These are phyloP conservation scores for Scolopax mira DNA, from an alignment of 2,113 vertebrate genomes.

Conservation along the genomic window DNA sequence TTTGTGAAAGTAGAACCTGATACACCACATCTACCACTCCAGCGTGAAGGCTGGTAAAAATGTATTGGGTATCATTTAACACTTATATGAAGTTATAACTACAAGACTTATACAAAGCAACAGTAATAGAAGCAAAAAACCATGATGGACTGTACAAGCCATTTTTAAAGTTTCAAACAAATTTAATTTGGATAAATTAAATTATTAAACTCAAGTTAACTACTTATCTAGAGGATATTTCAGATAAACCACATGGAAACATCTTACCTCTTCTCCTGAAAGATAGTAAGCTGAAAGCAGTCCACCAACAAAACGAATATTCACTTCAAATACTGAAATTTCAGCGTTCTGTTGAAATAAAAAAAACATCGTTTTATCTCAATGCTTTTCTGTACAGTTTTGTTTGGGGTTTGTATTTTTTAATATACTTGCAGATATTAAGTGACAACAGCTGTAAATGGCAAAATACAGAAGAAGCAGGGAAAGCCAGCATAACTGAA, in stretches of 20 bases:
- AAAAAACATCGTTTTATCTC: not conserved
- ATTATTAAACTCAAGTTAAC: not conserved
- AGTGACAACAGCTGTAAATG: not conserved
- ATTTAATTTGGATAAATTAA: not conserved
- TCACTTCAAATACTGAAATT: conserved; percentile 97
- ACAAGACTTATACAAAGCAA: not conserved
- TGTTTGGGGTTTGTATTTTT: not conserved
- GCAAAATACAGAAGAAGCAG: not conserved
- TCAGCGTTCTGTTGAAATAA: conserved; percentile 87
- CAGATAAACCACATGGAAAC: not conserved
- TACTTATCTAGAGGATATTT: not conserved
- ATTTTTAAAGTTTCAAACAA: not conserved
- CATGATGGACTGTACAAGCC: not conserved
- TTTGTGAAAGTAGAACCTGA: not conserved
- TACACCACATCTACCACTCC: not conserved
- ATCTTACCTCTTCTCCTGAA: conserved; percentile 95
- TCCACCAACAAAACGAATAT: conserved; percentile 97
- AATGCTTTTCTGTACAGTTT: not conserved
- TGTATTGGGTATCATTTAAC: not conserved
- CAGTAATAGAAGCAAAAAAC: not conserved
- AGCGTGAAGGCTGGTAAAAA: not conserved
- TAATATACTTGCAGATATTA: not conserved
- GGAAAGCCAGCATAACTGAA: not conserved
- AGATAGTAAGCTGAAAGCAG: conserved; percentile 97
- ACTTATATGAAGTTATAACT: not conserved